Percentiles rank a stretch among this genome's conserved stretches.
Evolutionary conservation across 2,797 vertebrate species (phyloP).

Genomic region (Amblyopsis hoosieri): DNA sequence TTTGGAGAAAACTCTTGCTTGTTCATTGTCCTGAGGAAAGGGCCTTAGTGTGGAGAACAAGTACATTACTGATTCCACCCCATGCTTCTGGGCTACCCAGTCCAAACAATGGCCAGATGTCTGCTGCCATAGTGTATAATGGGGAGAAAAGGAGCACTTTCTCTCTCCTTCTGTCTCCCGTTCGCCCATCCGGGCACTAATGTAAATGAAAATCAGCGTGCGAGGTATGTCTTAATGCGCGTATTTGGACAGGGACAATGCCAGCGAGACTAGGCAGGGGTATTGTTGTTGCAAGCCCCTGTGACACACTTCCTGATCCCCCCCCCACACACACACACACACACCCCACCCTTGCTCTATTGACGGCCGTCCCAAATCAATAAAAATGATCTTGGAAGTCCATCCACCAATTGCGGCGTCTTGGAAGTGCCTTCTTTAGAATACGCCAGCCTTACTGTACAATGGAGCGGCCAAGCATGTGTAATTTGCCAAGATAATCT

Average conservation of each 20-base stretch:
- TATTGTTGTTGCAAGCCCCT: conserved; percentile 61
- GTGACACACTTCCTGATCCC: conserved; percentile 64
- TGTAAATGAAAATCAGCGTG: conserved; percentile 66
- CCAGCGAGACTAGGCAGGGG: conserved; percentile 31
- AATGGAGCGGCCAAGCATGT: conserved; percentile 86
- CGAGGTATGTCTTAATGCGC: conserved; percentile 36
- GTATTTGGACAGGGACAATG: conserved; percentile 64
- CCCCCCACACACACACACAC: neutral
- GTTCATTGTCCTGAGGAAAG: too few species aligned
- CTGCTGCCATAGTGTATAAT: conserved; percentile 58
- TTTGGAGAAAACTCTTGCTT: too few species aligned
- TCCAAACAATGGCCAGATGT: conserved; percentile 63
- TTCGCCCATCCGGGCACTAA: conserved; percentile 64
- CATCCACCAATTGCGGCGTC: conserved; percentile 85
- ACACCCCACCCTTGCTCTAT: conserved; percentile 44
- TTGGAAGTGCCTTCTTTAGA: conserved; percentile 85
- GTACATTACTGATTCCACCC: conserved; percentile 45
- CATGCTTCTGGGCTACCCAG: conserved; percentile 60
- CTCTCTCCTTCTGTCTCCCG: conserved; percentile 34
- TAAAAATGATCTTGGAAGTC: conserved; percentile 88
- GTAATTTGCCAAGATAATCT: conserved; percentile 90
- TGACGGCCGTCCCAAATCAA: conserved; percentile 83
- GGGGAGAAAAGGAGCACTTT: conserved; percentile 30
- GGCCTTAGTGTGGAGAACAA: conserved; percentile 8
- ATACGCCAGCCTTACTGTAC: conserved; percentile 87